phyloP scores from a whole-genome alignment of 2,888 invertebrate genomes.

The Epinotia bilunana region DNA sequence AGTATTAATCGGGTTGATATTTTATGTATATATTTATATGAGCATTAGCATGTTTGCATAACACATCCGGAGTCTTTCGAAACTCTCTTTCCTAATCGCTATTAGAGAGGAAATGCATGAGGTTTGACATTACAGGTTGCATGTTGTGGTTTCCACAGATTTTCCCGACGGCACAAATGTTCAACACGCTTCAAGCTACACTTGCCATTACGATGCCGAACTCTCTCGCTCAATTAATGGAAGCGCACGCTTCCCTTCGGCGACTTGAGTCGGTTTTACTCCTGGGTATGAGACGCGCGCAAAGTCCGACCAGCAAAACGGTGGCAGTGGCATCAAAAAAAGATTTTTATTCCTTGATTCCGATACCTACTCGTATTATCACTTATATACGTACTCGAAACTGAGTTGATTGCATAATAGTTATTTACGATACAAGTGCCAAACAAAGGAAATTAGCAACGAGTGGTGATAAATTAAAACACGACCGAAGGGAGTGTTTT shows the following conservation, averaged over 20 bases:
- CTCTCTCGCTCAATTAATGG: constrained; percentile 82
- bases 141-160: constrained; percentile 76
- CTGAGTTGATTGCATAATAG: no score
- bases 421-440: no score
- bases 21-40: no score
- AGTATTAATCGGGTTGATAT: no score
- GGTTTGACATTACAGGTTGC: constrained; percentile 20
- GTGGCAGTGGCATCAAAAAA: neutral
- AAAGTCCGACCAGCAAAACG: constrained; percentile 1
- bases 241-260: constrained; percentile 83
- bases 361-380: no score
- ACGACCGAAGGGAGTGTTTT: no score
- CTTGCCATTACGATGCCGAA: constrained; percentile 83
- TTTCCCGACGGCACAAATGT: constrained; percentile 90
- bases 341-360: neutral
- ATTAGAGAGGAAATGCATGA: neutral
- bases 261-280: constrained; percentile 84
- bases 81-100: neutral
- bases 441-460: no score
- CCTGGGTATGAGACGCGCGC: constrained; percentile 78
- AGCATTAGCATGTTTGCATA: neutral
- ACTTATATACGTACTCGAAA: no score
- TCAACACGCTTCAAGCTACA: constrained; percentile 88
- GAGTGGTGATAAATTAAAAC: no score
- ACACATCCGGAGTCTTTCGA: neutral